phyloP scores from a whole-genome alignment of 1,140 invertebrate genomes.

The Drosophila sproati region DNA sequence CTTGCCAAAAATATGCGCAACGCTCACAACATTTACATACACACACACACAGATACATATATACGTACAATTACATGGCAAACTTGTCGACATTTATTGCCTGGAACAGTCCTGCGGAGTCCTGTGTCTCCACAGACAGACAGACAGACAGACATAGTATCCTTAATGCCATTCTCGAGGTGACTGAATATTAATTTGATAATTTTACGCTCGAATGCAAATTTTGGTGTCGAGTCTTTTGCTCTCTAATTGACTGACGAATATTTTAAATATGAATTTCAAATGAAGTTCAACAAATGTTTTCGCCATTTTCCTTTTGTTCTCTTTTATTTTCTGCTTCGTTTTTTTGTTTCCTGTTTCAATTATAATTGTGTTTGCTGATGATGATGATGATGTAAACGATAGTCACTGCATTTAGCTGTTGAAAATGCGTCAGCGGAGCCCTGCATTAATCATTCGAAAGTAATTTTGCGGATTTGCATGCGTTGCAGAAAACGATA shows the following conservation, averaged over 20 bases:
- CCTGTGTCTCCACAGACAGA: neutral
- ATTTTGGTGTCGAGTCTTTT: slow-evolving; percentile 78
- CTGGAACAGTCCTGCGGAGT: slow-evolving; percentile 16
- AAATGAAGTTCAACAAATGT: slow-evolving; percentile 66
- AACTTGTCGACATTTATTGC: slow-evolving; percentile 72
- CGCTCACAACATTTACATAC: slow-evolving; percentile 13
- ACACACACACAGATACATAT: slow-evolving; percentile 11
- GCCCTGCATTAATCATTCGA: slow-evolving; percentile 75
- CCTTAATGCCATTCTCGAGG: slow-evolving; percentile 23
- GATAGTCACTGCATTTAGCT: slow-evolving; percentile 26
- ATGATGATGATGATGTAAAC: slow-evolving; percentile 25
- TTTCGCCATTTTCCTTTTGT: slow-evolving; percentile 10
- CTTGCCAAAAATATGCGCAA: slow-evolving; percentile 68
- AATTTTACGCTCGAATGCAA: slow-evolving; percentile 79
- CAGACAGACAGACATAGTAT: neutral
- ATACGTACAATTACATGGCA: slow-evolving; percentile 16
- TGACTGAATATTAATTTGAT: slow-evolving; percentile 80
- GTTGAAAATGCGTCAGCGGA: slow-evolving; percentile 26
- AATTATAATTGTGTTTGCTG: slow-evolving; percentile 15
- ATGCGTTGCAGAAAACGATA: slow-evolving; percentile 81
- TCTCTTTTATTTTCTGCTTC: neutral
- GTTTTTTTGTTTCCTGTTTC: slow-evolving; percentile 13
- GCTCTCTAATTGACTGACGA: slow-evolving; percentile 78
- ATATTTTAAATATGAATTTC: slow-evolving; percentile 81
- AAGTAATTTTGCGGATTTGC: slow-evolving; percentile 81